Evolutionary conservation across 2,113 vertebrate genomes (phyloP).

Genomic region (Corythoichthys haematopterus): DNA sequence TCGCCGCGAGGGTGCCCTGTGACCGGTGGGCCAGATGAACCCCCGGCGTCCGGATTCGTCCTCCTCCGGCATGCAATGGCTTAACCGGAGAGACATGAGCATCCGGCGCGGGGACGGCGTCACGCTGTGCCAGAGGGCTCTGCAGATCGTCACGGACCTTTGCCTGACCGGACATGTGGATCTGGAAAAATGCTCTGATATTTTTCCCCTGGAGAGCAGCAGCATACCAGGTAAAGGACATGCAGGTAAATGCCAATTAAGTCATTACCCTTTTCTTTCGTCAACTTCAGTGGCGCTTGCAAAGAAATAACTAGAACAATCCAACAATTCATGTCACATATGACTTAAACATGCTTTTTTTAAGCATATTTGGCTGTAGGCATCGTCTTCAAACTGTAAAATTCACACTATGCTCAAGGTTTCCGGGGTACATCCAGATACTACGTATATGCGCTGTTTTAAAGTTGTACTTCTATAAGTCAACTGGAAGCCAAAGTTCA

Average conservation of each 20-base stretch:
- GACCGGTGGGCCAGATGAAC: slow-evolving; percentile 59
- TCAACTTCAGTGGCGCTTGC: background rate
- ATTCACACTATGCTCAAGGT: too few relatives aligned
- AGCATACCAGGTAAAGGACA: slow-evolving; percentile 79
- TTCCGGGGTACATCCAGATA: too few relatives aligned
- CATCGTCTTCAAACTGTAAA: too few relatives aligned
- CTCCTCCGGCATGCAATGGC: slow-evolving; percentile 72
- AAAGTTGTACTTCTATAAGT: too few relatives aligned
- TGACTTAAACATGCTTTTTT: too few relatives aligned
- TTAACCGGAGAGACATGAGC: slow-evolving; percentile 83
- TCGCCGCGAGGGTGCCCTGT: slow-evolving; percentile 33
- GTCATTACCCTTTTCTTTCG: background rate
- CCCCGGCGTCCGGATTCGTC: slow-evolving; percentile 45
- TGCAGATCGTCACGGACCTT: slow-evolving; percentile 91
- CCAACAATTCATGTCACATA: too few relatives aligned
- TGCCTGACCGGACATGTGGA: slow-evolving; percentile 89
- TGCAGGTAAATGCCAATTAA: slow-evolving; percentile 79
- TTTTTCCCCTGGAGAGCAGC: slow-evolving; percentile 81
- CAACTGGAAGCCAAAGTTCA: too few relatives aligned
- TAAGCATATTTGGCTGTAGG: too few relatives aligned
- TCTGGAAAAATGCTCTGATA: slow-evolving; percentile 86
- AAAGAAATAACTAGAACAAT: background rate
- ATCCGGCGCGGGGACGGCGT: slow-evolving; percentile 81
- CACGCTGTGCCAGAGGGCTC: slow-evolving; percentile 89
- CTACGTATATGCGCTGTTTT: too few relatives aligned